Evolutionary conservation across 2,113 vertebrate species (phyloP), one percentile per base, ranked within the genome.

Genomic region (Thymallus thymallus): DNA sequence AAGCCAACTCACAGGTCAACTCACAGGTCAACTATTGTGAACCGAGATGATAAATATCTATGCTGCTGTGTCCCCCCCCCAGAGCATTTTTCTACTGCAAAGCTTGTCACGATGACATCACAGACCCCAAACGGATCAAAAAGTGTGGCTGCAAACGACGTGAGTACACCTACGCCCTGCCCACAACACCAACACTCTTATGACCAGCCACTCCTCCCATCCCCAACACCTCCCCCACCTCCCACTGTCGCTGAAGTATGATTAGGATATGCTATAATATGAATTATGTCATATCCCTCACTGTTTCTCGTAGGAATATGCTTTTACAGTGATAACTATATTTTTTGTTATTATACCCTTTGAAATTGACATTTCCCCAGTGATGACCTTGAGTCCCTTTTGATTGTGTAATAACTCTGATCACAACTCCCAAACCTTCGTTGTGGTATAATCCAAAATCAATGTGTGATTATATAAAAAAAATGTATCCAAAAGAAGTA

Each of bases 51-150:
- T 51, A 18, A 18, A 87, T 73, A 87, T 92, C 89, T 92, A 90
- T 16, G 16, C 84, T 70, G 48, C 88, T 91, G 80, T 95, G 60
- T 93, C 3, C 35, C 9, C 84, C 90, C 87, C 79, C 94, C 84
- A 99, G 98, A 95, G 98, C 98, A 89, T 99, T 95, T 95, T 99
- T 96, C 95, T 99, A 99, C 95, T 99, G 98, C 94, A 99, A 99
- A 92, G 96, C 97, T 92, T 99, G 98, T 95, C 98, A 99, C 7
- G 98, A 99, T 89, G 98, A 99, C 95, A 96, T 99, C 96, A 96
- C 96, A 0, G 98, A 99, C 94, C 95, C 97, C 84, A 99, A 99
- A 94, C 94, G 97, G 88, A 99, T 99, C 86, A 99, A 99, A 92
- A 99, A 99, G 93, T 99, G 98, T 67, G 97, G 95, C 94, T 99